Evolutionary conservation across 2,797 vertebrate genomes (phyloP), one percentile per base, ranked within the genome.

Genomic region (Diplodus sargus): DNA sequence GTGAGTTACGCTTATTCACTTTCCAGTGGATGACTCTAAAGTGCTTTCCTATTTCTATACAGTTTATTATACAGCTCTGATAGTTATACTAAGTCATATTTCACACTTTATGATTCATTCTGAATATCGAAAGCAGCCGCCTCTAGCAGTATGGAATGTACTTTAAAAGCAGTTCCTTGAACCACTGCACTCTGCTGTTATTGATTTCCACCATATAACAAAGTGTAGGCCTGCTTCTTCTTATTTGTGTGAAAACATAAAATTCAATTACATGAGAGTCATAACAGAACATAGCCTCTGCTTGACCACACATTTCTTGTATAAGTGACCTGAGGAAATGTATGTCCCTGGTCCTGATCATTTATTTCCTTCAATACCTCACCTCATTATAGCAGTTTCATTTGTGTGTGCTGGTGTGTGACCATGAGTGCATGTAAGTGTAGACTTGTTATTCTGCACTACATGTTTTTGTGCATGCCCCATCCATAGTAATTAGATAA

Each of bases 171-270:
- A 78, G 53, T 81, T 86, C 53, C 73, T 69, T 76, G 76, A 86
- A 84, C 78, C 74, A 83, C 90, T 85, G 86, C 76, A 45, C 39
- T 68, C 49, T 13, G 15, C 39, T 69, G 65, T 74, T 81, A 90
- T 90, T 70, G 81, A 86, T 85, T 79, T 76, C 28, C 47, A 71
- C 49, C 61, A 67, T 86, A 82, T 76, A 88, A 80, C 82, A 85
- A 86, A 78, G 81, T 82, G 61, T 75, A 61, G 23, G 16, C 63
- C 45, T 54, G 49, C 49, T 69, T 56, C 70, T 68, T 71, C 59
- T 57, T 78, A 64, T 83, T 75, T 87, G 59, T 83, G 63, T 82
- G 78, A 76, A 89, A 82, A 83, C 80, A 71, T 87, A n/a, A 75
- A 70, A 85, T 83, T 45, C 82, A 83, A 77, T 80, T 65, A 63